Evolutionary conservation across 2,797 vertebrate genomes (phyloP), one percentile per base, ranked within the genome.

Genomic region (Microhierax caerulescens): DNA sequence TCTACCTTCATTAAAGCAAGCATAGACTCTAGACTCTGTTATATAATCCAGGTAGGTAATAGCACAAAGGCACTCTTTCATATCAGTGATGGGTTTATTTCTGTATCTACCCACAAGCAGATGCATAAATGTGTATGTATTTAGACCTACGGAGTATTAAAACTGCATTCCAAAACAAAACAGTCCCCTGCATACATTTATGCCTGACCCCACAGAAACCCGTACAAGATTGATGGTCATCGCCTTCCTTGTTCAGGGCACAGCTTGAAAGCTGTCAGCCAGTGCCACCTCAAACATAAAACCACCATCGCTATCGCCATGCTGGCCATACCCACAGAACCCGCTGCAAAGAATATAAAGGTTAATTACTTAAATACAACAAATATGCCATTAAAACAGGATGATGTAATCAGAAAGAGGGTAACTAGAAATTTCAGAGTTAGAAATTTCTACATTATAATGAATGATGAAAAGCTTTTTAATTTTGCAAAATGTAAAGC

Each of bases 171-270:
- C 54, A 53, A 65, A 85, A 10, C 59, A 91, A 85, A 80, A 37
- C 41, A 59, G 5, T 36, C 21, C 70, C 34, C 63, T 67, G 54
- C 65, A 37, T 28, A 17, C 28, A 10, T 37, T 34, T 70, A 28
- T 39, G 18, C 28, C 53, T 67, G 37, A 54, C 16, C 12, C 28
- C 19, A 9, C 41, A 21, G 47, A 70, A 64, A 45, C n/a, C 10
- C 22, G 6, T 22, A 41, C 3, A 7, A 18, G 19, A 45, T 8
- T 32, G 45, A 25, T 36, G 22, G 70, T 50, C 39, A 50, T 56
- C 22, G 3, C 1, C 0, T 27, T 32, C 1, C 0, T 27, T 32
- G 15, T 27, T 50, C 47, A 32, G n/a, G 59, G n/a, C 39, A 32
- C 70, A 67, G 25, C 39, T 50, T 27, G 36, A 30, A 80, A 72